Base-by-base conservation (phyloP, 2,888 invertebrate genomes). In the Acanthosoma haemorrhoidale region DNA sequence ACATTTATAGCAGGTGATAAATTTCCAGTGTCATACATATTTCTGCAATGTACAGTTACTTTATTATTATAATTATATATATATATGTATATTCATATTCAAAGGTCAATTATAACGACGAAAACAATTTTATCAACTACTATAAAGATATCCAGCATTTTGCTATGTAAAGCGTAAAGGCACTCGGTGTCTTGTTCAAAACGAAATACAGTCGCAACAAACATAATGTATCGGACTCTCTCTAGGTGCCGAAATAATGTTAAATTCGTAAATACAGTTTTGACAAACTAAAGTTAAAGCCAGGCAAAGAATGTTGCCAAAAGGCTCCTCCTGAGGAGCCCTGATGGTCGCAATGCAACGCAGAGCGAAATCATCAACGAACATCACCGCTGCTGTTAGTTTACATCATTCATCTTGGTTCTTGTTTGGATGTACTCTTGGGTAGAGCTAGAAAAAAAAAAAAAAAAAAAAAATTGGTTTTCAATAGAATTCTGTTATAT, bases 361-460 rank as follows among this genome's bases (percentile, higher is more conserved):
- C 5, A 51, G n/a, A 5, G 29, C 2, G 6, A 25, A 25, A n/a
- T 13, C 21, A n/a, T 2, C 51, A 11, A 43, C 16, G 5, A 41
- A 11, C 1, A 6, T 1, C 2, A 39, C 39, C 4, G 21, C 21
- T 51, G 21, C 4, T 13, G 29, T 16, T 3, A 25, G 25, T n/a
- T 25, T n/a, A 25, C 16, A 38, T 64, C 31, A 64, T 61, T 61
- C 36, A 31, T 69, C 69, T 61, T 69, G 61, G 36, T 34, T 70
- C 57, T 71, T 72, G 66, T 77, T 77, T 71, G 81, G 79, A 75
- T 80, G 80, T 72, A 83, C 83, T 78, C 83, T 78, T 43, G 83
- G 82, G 77, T 83, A 83, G 72, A 83, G 78, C 83, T 83, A 79
- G 3, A 74, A 72, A 68, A 63, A 66, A 68, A 39, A 63, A 72